These are phyloP conservation scores for Muscidifurax raptorellus DNA, from an alignment of 1,140 invertebrate species.

Conservation along the genomic window DNA sequence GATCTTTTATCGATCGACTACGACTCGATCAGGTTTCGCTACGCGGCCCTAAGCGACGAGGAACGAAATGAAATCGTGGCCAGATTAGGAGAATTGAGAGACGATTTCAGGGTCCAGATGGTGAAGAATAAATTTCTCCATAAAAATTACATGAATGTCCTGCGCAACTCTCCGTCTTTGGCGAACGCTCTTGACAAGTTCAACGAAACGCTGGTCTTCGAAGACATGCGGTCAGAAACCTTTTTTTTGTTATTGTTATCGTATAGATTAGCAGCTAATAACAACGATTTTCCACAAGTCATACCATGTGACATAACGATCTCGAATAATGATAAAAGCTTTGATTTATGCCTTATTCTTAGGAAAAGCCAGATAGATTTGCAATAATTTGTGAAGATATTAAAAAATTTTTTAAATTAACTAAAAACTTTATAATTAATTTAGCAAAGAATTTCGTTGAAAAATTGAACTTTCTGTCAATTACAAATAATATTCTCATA, in stretches of 20 bases:
- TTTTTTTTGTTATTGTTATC: slow-evolving; percentile 3
- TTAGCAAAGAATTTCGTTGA: too few relatives aligned
- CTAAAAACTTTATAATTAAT: too few relatives aligned
- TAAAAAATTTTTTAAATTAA: too few relatives aligned
- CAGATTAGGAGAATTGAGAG: neutral
- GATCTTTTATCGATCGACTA: neutral
- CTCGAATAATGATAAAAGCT: too few relatives aligned
- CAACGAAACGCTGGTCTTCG: slow-evolving; percentile 35
- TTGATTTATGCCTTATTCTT: too few relatives aligned
- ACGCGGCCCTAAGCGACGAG: neutral
- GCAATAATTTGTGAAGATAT: too few relatives aligned
- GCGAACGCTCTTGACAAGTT: slow-evolving; percentile 26
- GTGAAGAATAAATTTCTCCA: slow-evolving; percentile 32
- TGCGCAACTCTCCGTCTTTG: slow-evolving; percentile 27
- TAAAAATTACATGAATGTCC: slow-evolving; percentile 33
- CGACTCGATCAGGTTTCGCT: neutral
- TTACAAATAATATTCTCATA: neutral
- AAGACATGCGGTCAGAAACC: slow-evolving; percentile 39
- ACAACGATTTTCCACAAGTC: too few relatives aligned
- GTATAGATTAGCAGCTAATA: too few relatives aligned
- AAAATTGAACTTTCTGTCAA: neutral
- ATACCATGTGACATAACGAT: too few relatives aligned
- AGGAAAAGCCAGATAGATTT: too few relatives aligned
- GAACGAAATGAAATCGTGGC: slow-evolving; percentile 6
- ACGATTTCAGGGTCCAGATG: slow-evolving; percentile 1